Evolutionary conservation across 2,888 invertebrate species (phyloP).

Genomic region (Sceliomorpha sp.): DNA sequence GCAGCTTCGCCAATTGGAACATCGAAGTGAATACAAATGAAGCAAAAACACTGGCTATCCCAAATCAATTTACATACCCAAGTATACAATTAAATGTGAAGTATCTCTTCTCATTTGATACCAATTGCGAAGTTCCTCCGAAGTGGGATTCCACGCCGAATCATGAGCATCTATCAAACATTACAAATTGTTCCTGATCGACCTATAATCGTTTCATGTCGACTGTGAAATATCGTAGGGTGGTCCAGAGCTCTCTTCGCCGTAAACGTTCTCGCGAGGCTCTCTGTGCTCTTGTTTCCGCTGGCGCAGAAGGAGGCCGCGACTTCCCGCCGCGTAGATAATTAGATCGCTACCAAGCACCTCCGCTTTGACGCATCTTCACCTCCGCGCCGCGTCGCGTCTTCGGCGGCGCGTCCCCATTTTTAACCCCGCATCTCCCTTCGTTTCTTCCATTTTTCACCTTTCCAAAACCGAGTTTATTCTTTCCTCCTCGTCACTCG

Average conservation of each 20-base stretch:
- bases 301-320: conserved; percentile 74
- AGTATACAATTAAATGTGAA: too few species aligned
- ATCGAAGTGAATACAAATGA: too few species aligned
- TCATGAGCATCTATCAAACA: conserved; percentile 43
- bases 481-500: conserved; percentile 32
- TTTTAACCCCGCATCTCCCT: conserved; percentile 45
- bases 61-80: too few species aligned
- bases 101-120: not conserved
- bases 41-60: too few species aligned
- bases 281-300: conserved; percentile 68
- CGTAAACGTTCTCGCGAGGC: conserved; percentile 52
- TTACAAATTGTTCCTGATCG: conserved; percentile 48
- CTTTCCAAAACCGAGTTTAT: conserved; percentile 30
- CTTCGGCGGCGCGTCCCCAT: conserved; percentile 60
- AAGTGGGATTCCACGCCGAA: conserved; percentile 20
- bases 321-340: conserved; percentile 79
- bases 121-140: not conserved
- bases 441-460: conserved; percentile 23
- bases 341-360: conserved; percentile 80
- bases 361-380: conserved; percentile 70
- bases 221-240: conserved; percentile 61
- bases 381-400: conserved; percentile 60
- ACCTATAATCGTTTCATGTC: conserved; percentile 46
- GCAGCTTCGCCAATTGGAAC: too few species aligned
- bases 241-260: conserved; percentile 53